Evolutionary conservation across 2,888 invertebrate genomes (phyloP), one percentile per base, ranked within the genome.

Genomic region (Sminthurides aquaticus): DNA sequence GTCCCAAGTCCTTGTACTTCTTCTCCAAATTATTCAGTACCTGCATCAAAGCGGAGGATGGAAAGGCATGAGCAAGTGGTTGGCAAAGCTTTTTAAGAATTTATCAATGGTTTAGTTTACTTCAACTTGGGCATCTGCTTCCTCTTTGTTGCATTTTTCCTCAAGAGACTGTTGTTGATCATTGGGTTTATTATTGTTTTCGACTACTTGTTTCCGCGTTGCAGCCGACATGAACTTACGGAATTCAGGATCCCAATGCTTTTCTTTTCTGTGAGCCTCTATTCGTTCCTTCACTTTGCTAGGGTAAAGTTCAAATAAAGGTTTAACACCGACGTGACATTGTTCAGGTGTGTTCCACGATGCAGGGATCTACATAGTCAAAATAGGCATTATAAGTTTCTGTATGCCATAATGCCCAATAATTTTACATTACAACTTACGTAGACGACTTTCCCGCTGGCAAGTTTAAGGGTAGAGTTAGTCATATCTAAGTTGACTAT

Each of bases 381-480:
- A n/a, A n/a, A n/a, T n/a, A n/a, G n/a, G n/a, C n/a, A n/a, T n/a
- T n/a, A n/a, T n/a, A n/a, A n/a, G n/a, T n/a, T n/a, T n/a, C n/a
- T n/a, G n/a, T n/a, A n/a, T n/a, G n/a, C n/a, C n/a, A n/a, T n/a
- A n/a, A n/a, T n/a, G n/a, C n/a, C n/a, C n/a, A n/a, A n/a, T n/a
- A 34, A 56, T 25, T 56, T 52, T 52, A 8, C 54, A 5, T 22
- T 8, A 22, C 8, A 26, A 48, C 27, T 75, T 82, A 94, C 94
- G 84, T 90, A 90, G 55, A 99, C 81, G 77, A 86, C 88, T 69
- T 92, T 85, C 26, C 97, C 97, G 66, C 91, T 90, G 22, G 95
- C 78, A 61, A 96, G 95, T 3, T 78, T 78, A 25, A 77, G 74
- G 71, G 95, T 85, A 43, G 91, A 91, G 77, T 91, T 88, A 76